Evolutionary conservation across 2,888 invertebrate species (phyloP).

Genomic region (Apamea monoglypha): DNA sequence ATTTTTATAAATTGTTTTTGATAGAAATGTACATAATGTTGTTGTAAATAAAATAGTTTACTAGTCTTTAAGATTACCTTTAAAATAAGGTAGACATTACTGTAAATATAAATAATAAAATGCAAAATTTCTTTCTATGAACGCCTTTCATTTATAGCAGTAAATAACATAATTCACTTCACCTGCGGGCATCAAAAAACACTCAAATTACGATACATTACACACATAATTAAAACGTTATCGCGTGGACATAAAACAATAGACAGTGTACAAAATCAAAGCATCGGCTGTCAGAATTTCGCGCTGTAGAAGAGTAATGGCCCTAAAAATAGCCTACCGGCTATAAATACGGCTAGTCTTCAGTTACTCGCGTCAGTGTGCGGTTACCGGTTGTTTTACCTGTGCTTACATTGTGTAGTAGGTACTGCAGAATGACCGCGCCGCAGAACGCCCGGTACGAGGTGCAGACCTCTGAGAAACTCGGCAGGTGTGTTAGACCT

Average conservation of each 20-base stretch:
- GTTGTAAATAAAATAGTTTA: slow-evolving; percentile 78
- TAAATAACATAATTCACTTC: background rate
- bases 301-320: slow-evolving; percentile 18
- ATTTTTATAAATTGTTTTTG: slow-evolving; percentile 73
- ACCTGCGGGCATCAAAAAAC: background rate
- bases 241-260: slow-evolving; percentile 25
- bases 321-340: slow-evolving; percentile 58
- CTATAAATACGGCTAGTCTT: slow-evolving; percentile 70
- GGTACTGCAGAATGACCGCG: slow-evolving; percentile 69
- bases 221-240: slow-evolving; percentile 9
- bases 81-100: slow-evolving; percentile 73
- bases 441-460: slow-evolving; percentile 79
- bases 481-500: slow-evolving; percentile 80
- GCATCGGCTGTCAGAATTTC: slow-evolving; percentile 40
- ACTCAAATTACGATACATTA: slow-evolving; percentile 9
- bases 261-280: slow-evolving; percentile 28
- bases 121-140: slow-evolving; percentile 66
- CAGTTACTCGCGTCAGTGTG: slow-evolving; percentile 65
- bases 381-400: slow-evolving; percentile 39
- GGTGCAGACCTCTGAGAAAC: slow-evolving; percentile 77
- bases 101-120: slow-evolving; percentile 80
- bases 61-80: slow-evolving; percentile 82
- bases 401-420: slow-evolving; percentile 21
- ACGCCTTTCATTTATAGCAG: slow-evolving; percentile 52
- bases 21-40: slow-evolving; percentile 73